Evolutionary conservation across 2,888 invertebrate genomes (phyloP), one percentile per base, ranked within the genome.

Genomic region (Pteria penguin): DNA sequence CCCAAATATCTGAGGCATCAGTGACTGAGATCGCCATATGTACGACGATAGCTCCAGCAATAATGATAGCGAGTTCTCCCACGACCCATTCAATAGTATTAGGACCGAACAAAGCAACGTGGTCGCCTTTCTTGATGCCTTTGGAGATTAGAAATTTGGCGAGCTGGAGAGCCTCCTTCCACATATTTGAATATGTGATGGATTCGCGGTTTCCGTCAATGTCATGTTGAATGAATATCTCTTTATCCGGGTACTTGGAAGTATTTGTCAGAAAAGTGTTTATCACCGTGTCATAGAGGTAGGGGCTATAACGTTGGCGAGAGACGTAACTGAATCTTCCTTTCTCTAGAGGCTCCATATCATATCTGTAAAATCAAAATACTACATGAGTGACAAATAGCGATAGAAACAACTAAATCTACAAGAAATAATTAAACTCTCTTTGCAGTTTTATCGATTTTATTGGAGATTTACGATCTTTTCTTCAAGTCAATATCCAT

Each of bases 61-160:
- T 24, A 4, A 73, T 3, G 22, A 67, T 73, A 0, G 60, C 73
- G 22, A 60, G 32, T 33, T 67, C 66, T 27, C 67, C 73, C 18
- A 67, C 31, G 4, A 73, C 55, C 54, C 73, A 67, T 18, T 67
- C 60, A 11, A 73, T 4, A 1, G 67, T 73, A 22, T 67, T 73
- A 22, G 73, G 73, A n/a, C 67, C 73, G 24, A 73, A 67, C 5
- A 73, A 18, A 0, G 60, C 67, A 4, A 73, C 52, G n/a, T 67
- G 65, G 24, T 73, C 67, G 31, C 61, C 67, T 29, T 67, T 60
- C 27, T 52, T 24, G 14, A 73, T 61, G 1, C 73, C 73, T n/a
- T 60, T 67, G n/a, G 55, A 57, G 2, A 68, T 52, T 3, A 68
- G 68, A 26, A 57, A 68, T 26, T 33, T 55, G 4, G 68, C 68